These are phyloP conservation scores for Latrodectus hesperus DNA, from an alignment of 2,888 invertebrate species.

Conservation along the genomic window DNA sequence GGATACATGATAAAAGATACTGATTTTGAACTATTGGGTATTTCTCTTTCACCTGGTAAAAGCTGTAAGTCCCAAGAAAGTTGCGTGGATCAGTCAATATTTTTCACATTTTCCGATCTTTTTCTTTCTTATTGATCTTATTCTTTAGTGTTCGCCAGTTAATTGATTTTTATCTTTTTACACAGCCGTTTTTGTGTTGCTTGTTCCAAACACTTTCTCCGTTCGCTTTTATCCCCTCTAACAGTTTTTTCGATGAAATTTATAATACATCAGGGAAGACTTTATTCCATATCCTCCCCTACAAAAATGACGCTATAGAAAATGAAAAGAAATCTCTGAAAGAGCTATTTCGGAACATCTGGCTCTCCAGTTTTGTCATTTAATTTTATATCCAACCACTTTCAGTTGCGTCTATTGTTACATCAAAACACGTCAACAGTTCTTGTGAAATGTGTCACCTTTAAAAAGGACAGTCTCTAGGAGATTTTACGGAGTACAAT, in stretches of 20 bases:
- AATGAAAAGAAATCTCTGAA: conserved; percentile 28
- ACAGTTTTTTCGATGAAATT: conserved; percentile 8
- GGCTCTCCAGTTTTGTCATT: conserved; percentile 59
- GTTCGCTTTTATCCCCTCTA: neutral
- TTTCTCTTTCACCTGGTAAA: no score
- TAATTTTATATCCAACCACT: conserved; percentile 61
- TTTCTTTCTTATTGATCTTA: neutral
- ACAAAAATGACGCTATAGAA: conserved; percentile 25
- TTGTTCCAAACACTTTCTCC: neutral
- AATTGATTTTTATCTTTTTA: conserved; percentile 2
- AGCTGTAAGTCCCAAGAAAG: no score
- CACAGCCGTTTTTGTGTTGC: neutral
- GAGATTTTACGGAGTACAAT: conserved; percentile 18
- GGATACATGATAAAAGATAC: no score
- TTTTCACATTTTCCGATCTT: neutral
- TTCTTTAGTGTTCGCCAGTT: conserved; percentile 5
- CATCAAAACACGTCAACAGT: conserved; percentile 60
- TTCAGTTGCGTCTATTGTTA: conserved; percentile 57
- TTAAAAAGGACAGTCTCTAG: conserved; percentile 19
- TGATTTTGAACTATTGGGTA: no score
- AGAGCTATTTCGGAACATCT: conserved; percentile 59
- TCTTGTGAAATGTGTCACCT: conserved; percentile 46
- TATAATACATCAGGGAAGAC: conserved; percentile 11
- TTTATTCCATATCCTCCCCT: conserved; percentile 16
- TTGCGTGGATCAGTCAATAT: no score